Evolutionary conservation across 2,113 vertebrate species (phyloP), one percentile per base, ranked within the genome.

Genomic region (Chionis minor): DNA sequence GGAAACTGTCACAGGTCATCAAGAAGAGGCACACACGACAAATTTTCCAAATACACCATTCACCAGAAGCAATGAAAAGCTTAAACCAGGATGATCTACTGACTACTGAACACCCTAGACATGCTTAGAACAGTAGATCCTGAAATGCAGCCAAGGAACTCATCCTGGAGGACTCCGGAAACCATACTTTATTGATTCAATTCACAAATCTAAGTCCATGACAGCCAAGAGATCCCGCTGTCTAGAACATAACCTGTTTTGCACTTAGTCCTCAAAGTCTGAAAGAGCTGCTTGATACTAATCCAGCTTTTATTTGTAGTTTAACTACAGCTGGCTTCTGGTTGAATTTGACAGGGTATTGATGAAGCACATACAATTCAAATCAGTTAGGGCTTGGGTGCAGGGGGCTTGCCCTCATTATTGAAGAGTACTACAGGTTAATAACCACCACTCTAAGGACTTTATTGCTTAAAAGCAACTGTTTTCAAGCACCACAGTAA

Each of bases 1-100:
- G 35, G 8, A 69, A 85, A 72, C 12, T 35, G 62, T 30, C 56
- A 81, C 58, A 83, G 49, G 69, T 0, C 56, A 70, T 59, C 65
- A 93, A 47, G 42, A 93, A 38, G 32, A 20, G 10, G 42, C 10
- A 59, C 15, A 54, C 51, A 45, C 0, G 10, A 80, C 23, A 70
- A 27, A 14, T 62, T 51, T 89, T 81, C 47, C 65, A 89, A 85
- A 79, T 21, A 73, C 4, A 23, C 19, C 30, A 56, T 33, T 93
- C 69, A 86, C 19, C 26, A 75, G 79, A 85, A 92, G 58, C 71
- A 86, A 79, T 44, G 30, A 93, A 87, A 86, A 96, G 30, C 44
- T 94, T 66, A 88, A 49, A 52, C 19, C 33, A 52, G 73, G 40
- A 65, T 35, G 17, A 80, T 67, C 38, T 51, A 51, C 27, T 28